These are phyloP conservation scores for Anas bernieri DNA, from an alignment of 2,797 vertebrate species.

Conservation along the genomic window DNA sequence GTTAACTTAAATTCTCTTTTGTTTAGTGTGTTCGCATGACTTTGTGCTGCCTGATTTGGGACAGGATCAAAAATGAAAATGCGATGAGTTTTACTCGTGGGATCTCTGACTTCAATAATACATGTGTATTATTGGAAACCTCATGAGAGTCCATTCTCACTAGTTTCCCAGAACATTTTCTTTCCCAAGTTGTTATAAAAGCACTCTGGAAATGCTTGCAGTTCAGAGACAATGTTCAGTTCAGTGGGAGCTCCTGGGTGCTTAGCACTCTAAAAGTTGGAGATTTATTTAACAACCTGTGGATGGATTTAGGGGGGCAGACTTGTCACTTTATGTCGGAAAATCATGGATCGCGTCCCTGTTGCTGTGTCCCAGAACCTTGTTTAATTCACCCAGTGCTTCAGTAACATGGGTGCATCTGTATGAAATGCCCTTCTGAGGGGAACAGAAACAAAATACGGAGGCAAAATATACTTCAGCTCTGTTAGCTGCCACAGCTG, in stretches of 20 bases:
- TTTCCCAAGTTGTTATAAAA: slow-evolving; percentile 49
- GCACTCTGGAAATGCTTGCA: slow-evolving; percentile 18
- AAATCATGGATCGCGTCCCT: neutral
- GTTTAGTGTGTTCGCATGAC: neutral
- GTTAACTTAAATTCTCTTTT: slow-evolving; percentile 9
- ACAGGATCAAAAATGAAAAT: slow-evolving; percentile 57
- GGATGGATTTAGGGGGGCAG: neutral
- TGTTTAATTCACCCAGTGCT: neutral
- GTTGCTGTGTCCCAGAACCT: neutral
- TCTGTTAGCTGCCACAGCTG: neutral
- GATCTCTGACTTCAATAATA: slow-evolving; percentile 65
- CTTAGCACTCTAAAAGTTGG: slow-evolving; percentile 34
- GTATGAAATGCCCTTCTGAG: neutral
- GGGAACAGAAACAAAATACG: neutral
- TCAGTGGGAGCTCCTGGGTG: slow-evolving; percentile 24
- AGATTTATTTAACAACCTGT: slow-evolving; percentile 30
- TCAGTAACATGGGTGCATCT: fast-evolving
- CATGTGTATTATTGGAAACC: slow-evolving; percentile 63
- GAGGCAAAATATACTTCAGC: neutral
- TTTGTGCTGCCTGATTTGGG: slow-evolving; percentile 60
- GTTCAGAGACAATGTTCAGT: neutral
- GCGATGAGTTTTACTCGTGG: slow-evolving; percentile 22
- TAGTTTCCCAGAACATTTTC: slow-evolving; percentile 59
- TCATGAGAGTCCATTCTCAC: slow-evolving; percentile 61
- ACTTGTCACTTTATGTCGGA: neutral